Evolutionary conservation across 2,113 vertebrate genomes (phyloP).

Genomic region (Pristiophorus japonicus): DNA sequence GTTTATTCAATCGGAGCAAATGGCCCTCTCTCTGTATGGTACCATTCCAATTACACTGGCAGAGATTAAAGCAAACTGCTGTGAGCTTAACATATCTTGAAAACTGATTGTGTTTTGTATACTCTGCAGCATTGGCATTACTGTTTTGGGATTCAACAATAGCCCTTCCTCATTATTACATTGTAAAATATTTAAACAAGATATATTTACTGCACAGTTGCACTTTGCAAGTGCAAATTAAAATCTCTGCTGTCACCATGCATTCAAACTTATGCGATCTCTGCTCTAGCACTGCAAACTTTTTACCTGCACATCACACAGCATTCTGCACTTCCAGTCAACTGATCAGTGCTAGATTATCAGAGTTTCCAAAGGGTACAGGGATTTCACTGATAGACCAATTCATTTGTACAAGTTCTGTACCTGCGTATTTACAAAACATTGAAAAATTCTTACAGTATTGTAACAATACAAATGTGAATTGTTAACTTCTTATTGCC

Average conservation of each 20-base stretch:
- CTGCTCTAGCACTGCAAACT: neutral
- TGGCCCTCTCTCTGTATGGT: neutral
- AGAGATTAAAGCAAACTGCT: neutral
- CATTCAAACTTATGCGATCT: neutral
- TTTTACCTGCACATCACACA: neutral
- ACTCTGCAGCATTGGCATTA: neutral
- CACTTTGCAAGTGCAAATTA: neutral
- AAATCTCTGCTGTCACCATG: neutral
- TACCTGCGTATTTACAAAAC: neutral
- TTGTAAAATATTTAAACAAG: neutral
- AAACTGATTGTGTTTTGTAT: neutral
- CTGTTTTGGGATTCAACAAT: neutral
- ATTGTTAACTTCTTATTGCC: neutral
- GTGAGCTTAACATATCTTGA: neutral
- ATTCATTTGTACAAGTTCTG: neutral
- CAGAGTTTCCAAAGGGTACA: neutral
- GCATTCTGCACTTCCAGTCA: neutral
- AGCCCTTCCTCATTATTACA: neutral
- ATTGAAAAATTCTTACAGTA: neutral
- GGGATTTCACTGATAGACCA: neutral
- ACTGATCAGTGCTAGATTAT: neutral
- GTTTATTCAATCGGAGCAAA: neutral
- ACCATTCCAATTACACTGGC: neutral
- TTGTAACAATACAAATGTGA: neutral
- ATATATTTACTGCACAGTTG: neutral